Percentiles rank a stretch among this genome's conserved stretches.
Conservation (phyloP, 1,140 invertebrate species). For the Riptortus pedestris region DNA sequence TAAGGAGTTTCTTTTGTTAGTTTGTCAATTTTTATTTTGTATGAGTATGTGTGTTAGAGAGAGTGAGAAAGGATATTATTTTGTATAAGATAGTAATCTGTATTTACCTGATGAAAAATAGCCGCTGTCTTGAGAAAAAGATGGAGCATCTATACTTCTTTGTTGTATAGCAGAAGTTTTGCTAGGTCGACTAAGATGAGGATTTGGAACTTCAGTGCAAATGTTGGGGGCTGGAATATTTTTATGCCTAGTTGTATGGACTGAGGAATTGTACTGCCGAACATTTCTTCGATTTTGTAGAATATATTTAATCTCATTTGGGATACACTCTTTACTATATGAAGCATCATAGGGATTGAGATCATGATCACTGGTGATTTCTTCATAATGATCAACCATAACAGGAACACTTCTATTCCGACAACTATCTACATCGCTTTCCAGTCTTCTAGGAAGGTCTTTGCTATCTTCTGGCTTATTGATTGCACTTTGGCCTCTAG, state of each 20-base stretch:
- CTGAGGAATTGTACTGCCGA: background rate
- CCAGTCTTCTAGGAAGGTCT: background rate
- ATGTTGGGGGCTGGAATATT: background rate
- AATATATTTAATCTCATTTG: background rate
- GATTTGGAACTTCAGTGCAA: background rate
- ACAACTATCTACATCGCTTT: background rate
- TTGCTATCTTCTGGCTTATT: constrained; percentile 1
- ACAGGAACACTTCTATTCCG: background rate
- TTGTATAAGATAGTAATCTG: no score
- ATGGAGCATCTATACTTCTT: background rate
- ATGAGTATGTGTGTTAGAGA: no score
- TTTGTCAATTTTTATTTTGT: no score
- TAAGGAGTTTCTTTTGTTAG: no score
- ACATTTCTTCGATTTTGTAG: background rate
- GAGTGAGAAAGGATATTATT: no score
- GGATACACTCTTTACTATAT: constrained; percentile 1
- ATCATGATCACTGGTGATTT: background rate
- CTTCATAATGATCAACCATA: background rate
- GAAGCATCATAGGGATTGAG: background rate
- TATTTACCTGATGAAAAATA: background rate
- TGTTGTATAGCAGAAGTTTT: background rate
- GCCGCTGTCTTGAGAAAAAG: background rate
- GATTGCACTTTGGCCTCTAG: background rate
- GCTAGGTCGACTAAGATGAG: background rate
- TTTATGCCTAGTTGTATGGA: background rate